These are phyloP conservation scores for Damaliscus lunatus DNA, from an alignment of 2,113 vertebrate species.

Conservation along the genomic window DNA sequence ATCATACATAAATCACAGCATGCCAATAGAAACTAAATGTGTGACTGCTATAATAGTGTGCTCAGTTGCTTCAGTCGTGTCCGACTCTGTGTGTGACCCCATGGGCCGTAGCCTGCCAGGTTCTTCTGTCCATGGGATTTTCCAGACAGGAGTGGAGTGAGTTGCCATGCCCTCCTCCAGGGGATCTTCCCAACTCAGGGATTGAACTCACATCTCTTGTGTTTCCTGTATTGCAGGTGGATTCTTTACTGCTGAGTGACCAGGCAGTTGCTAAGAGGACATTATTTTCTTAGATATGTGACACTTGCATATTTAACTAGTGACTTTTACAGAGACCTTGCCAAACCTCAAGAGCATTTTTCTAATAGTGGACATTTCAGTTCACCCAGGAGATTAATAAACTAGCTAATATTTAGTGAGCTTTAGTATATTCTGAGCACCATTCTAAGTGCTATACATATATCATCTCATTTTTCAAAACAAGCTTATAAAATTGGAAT, in stretches of 20 bases:
- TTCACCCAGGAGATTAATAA: not conserved
- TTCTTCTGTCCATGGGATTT: not conserved
- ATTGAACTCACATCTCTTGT: not conserved
- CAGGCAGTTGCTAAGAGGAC: not conserved
- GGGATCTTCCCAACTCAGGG: not conserved
- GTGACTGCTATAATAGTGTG: not conserved
- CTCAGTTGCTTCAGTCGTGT: not conserved
- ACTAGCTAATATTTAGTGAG: not conserved
- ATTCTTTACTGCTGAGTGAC: not conserved
- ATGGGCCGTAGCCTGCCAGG: not conserved
- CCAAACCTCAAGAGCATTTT: not conserved
- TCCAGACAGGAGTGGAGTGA: not conserved
- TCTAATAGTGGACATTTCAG: not conserved
- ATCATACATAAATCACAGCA: not conserved
- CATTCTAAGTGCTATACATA: not conserved
- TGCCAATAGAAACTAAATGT: not conserved
- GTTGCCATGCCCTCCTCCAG: not conserved
- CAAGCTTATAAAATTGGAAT: not conserved
- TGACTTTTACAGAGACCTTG: not conserved
- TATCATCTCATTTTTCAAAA: slow-evolving; percentile 13
- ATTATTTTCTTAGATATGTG: not conserved
- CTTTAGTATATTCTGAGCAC: not conserved
- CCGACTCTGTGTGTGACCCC: not conserved
- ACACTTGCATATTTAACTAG: not conserved
- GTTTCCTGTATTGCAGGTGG: not conserved